Conservation (phyloP, 2,113 vertebrate species). For the Jaculus jaculus region DNA sequence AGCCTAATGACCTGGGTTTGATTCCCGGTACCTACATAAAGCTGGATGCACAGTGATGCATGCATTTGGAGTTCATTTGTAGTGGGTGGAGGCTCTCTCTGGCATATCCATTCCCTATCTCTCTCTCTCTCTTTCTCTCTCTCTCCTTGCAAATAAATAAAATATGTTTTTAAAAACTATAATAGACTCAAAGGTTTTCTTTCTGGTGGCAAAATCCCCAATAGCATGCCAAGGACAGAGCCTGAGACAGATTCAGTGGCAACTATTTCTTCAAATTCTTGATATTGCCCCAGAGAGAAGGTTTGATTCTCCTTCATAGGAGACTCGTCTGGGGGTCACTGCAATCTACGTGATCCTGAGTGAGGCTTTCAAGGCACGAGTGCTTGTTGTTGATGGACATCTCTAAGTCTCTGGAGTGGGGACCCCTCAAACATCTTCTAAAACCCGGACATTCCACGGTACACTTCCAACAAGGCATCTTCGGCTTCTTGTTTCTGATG, state of each 20-base stretch:
- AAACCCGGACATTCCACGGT: background rate
- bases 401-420: background rate
- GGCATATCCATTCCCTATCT: too few species aligned
- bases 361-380: background rate
- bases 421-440: background rate
- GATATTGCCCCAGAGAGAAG: slow-evolving; percentile 41
- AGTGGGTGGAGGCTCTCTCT: too few species aligned
- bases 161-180: too few species aligned
- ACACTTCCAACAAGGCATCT: background rate
- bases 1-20: too few species aligned
- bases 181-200: slow-evolving; percentile 52
- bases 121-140: too few species aligned
- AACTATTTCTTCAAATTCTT: slow-evolving; percentile 51
- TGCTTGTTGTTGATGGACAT: background rate
- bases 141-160: too few species aligned
- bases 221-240: slow-evolving; percentile 74
- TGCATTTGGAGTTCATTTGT: too few species aligned
- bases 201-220: slow-evolving; percentile 65
- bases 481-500: background rate
- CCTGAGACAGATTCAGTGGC: slow-evolving; percentile 56
- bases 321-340: background rate
- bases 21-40: too few species aligned
- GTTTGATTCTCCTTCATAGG: slow-evolving; percentile 41
- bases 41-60: too few species aligned
- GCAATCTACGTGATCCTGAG: slow-evolving; percentile 34